Evolutionary conservation across 2,888 invertebrate species (phyloP), one percentile per base, ranked within the genome.

Genomic region (Conchocele bisecta): DNA sequence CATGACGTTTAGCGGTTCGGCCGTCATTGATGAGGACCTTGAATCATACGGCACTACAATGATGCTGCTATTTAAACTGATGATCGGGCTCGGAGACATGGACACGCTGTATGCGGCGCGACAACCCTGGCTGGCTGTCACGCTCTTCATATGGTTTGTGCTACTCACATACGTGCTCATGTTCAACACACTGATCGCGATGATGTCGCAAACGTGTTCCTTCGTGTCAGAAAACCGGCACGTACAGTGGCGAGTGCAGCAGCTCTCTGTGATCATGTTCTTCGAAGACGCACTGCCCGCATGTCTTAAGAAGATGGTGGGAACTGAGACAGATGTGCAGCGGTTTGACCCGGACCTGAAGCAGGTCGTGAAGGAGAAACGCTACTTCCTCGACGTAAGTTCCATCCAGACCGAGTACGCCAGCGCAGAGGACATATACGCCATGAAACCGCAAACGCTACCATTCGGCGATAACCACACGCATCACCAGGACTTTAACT

Each of bases 141-240:
- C 74, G 0, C 73, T 86, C 15, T 86, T 81, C 57, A 65, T 83
- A 7, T 50, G 77, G 13, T 85, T 83, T 57, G 78, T 79, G 0
- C 54, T 86, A 6, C 66, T 86, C 2, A 84, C 84, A 9, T 85
- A 85, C 60, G 71, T 86, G 0, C 69, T 86, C 0, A 76, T 85
- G 81, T 59, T 86, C 13, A 86, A 86, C 71, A 81, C 84, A 0
- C 78, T 86, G 28, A 85, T 86, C 24, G 86, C 86, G 7, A 84
- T 86, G 84, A 84, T 86, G 84, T 84, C 86, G 51, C 83, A 84
- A 65, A 85, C 85, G 15, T 85, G 84, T 53, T 75, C 78, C 1
- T 59, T 83, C 9, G 82, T 85, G 2, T 75, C 81, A 2, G 72
- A 81, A 31, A 82, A 85, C 67, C 76, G 82, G 29, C 76, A 72